These are phyloP conservation scores for Spinus olivaceus DNA, from an alignment of 2,797 vertebrate genomes.

Conservation along the genomic window DNA sequence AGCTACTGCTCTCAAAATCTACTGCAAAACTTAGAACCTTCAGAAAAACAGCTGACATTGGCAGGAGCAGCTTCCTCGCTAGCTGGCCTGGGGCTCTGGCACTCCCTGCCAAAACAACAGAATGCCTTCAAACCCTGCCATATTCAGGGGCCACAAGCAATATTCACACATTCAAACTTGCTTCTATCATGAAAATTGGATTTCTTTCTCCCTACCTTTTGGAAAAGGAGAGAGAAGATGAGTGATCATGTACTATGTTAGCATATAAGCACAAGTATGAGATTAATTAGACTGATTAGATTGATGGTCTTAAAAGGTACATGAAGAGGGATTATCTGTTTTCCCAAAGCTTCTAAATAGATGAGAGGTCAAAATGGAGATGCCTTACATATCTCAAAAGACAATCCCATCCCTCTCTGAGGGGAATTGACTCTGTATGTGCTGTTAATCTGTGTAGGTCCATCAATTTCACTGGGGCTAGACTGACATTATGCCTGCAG, in stretches of 20 bases:
- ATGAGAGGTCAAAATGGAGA: background rate
- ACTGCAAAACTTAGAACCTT: background rate
- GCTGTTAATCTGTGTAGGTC: background rate
- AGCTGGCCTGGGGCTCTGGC: slow-evolving; percentile 18
- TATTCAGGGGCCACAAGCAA: background rate
- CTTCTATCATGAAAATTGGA: background rate
- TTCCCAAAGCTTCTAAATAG: background rate
- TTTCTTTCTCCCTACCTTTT: slow-evolving; percentile 6
- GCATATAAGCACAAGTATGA: background rate
- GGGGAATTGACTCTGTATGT: background rate
- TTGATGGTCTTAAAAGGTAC: background rate
- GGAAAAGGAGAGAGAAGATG: background rate
- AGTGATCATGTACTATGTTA: background rate
- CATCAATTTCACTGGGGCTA: background rate
- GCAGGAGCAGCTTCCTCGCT: slow-evolving; percentile 11
- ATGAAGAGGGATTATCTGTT: background rate
- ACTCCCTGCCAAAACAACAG: slow-evolving; percentile 35
- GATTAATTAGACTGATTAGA: background rate
- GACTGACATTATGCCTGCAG: background rate
- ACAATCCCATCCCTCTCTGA: background rate
- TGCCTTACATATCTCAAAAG: background rate
- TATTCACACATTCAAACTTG: background rate
- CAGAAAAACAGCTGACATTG: slow-evolving; percentile 50
- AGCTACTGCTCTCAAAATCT: slow-evolving; percentile 5
- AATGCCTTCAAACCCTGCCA: slow-evolving; percentile 54